Evolutionary conservation across 2,888 invertebrate genomes (phyloP).

Genomic region (Heliconius ethilla): DNA sequence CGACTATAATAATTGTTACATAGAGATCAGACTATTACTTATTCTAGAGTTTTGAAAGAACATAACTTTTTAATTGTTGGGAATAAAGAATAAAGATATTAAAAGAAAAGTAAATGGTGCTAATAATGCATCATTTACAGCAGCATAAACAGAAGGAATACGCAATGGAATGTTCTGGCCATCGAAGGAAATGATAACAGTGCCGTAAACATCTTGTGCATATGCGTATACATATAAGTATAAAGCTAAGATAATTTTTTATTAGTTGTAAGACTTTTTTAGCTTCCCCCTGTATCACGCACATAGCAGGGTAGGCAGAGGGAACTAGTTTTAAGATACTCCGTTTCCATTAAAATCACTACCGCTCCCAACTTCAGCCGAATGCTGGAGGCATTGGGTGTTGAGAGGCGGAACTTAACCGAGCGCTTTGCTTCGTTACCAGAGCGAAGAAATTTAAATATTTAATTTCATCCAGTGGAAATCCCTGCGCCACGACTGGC

Average conservation of each 20-base stretch:
- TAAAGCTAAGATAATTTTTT: neutral
- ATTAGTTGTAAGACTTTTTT: neutral
- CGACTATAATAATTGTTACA: neutral
- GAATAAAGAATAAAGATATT: neutral
- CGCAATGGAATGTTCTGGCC: conserved; percentile 30
- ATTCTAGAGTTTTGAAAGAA: neutral
- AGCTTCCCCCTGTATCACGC: no score
- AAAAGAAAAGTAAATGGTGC: neutral
- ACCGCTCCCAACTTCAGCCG: no score
- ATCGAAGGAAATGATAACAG: conserved; percentile 28
- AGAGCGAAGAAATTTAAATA: no score
- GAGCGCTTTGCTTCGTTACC: no score
- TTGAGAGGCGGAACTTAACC: no score
- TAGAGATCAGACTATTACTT: neutral
- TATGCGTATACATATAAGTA: neutral
- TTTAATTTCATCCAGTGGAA: no score
- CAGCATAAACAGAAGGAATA: conserved; percentile 34
- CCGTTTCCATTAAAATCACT: no score
- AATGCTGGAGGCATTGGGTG: no score
- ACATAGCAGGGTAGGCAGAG: no score
- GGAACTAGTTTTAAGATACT: no score
- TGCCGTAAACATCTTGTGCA: neutral
- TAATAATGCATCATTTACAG: conserved; percentile 31
- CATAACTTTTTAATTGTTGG: neutral
- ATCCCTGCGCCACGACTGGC: no score